phyloP scores from a whole-genome alignment of 2,888 invertebrate genomes.

The Meghimatium bilineatum region DNA sequence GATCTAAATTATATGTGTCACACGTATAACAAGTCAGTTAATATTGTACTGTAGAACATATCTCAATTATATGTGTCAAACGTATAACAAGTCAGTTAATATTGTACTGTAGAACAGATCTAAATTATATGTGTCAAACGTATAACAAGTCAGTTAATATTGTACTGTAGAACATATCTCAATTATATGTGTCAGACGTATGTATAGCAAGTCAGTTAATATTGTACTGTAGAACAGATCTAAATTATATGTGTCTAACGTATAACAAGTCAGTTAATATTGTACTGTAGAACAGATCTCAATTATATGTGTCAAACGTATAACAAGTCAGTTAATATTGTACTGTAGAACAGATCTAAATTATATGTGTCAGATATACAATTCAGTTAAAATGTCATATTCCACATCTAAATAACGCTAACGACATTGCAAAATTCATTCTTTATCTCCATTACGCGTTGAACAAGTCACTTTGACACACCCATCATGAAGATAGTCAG shows the following conservation, averaged over 20 bases:
- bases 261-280: conserved; percentile 7
- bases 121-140: conserved; percentile 15
- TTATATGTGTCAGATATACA: conserved; percentile 24
- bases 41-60: too few species aligned
- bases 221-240: not conserved
- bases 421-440: not conserved
- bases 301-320: conserved; percentile 25
- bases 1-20: conserved; percentile 28
- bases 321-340: not conserved
- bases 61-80: conserved; percentile 20
- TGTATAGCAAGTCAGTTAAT: not conserved
- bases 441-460: not conserved
- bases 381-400: not conserved
- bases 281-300: not conserved
- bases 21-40: conserved; percentile 1
- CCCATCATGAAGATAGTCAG: too few species aligned
- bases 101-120: not conserved
- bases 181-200: conserved; percentile 20
- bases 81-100: conserved; percentile 5
- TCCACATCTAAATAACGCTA: not conserved
- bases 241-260: conserved; percentile 14
- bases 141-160: conserved; percentile 2
- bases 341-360: conserved; percentile 1
- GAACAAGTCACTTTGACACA: too few species aligned
- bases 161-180: not conserved